phyloP scores from a whole-genome alignment of 1,140 invertebrate species.

The Aphelinus certus region DNA sequence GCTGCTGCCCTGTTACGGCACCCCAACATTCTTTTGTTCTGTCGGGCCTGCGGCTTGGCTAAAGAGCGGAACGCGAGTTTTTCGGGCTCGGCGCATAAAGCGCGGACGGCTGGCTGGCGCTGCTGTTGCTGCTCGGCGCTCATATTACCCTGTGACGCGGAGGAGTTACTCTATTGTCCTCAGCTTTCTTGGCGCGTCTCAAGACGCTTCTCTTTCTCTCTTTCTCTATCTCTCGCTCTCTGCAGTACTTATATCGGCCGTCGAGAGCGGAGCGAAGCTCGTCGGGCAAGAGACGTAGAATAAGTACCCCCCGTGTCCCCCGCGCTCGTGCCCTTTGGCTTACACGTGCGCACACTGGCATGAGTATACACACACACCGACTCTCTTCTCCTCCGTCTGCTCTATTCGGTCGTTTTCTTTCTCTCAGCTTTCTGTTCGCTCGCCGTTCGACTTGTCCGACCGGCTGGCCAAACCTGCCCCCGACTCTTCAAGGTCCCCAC shows the following conservation, averaged over 20 bases:
- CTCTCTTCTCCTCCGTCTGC: background rate
- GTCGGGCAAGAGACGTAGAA: no score
- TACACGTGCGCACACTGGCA: no score
- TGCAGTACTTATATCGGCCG: background rate
- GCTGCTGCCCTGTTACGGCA: slow-evolving; percentile 58
- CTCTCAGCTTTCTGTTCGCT: no score
- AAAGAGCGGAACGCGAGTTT: slow-evolving; percentile 26
- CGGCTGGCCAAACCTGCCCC: no score
- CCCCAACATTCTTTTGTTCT: slow-evolving; percentile 65
- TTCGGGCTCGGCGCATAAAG: slow-evolving; percentile 39
- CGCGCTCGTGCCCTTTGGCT: no score
- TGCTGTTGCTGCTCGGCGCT: slow-evolving; percentile 55
- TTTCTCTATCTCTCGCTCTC: background rate
- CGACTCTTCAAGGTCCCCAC: no score
- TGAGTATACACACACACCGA: background rate
- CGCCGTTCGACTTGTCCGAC: no score
- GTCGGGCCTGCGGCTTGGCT: slow-evolving; percentile 45
- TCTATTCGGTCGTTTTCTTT: no score
- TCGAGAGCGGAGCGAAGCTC: no score
- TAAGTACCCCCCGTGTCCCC: no score
- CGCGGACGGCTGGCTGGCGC: slow-evolving; percentile 33
- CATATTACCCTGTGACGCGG: slow-evolving; percentile 65
- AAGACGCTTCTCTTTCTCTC: slow-evolving; percentile 49
- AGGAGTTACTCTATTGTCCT: slow-evolving; percentile 65
- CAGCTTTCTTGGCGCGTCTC: slow-evolving; percentile 58